Base-by-base conservation (phyloP, 2,797 vertebrate genomes). In the Pipistrellus nathusii region DNA sequence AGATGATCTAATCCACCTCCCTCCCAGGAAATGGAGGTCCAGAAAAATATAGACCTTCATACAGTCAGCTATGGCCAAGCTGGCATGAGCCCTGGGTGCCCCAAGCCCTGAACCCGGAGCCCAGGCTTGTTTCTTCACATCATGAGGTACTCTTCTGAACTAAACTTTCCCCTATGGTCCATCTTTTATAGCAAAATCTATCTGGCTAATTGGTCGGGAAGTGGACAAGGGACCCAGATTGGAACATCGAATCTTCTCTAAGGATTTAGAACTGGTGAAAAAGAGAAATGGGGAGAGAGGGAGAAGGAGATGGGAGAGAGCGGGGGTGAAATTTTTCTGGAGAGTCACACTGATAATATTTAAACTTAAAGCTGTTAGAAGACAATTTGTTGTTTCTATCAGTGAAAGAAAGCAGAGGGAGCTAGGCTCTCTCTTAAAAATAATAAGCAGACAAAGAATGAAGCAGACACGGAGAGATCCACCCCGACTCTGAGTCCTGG, bases 141-240 rank as follows among this genome's bases (percentile, higher is more conserved):
- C 23, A 7, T 0, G 3, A 66, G 27, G 3, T 17, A 3, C 78
- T 91, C 59, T 55, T 59, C 27, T 51, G 51, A 66, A 35, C 38
- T 21, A 82, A 73, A 72, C 59, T 32, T 62, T 88, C 38, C 32
- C 41, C 20, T 68, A 57, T 53, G 10, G 81, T 44, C 6, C 62
- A 85, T 51, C 17, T 32, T 85, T 87, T 81, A 38, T 30, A 53
- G n/a, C n/a, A 81, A 96, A 86, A 71, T 48, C 35, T 32, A 64
- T 30, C 38, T 55, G 30, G 44, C 9, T 81, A 27, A 32, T 30
- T 23, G 68, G 20, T 14, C 35, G 55, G 66, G 7, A n/a, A 73
- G 30, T 46, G 51, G 15, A 9, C 35, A 75, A 46, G 5, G 64
- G 9, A 78, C 8, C 38, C 5, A 73, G 12, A 91, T 1, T 44